Evolutionary conservation across 1,140 invertebrate genomes (phyloP).

Genomic region (Reticulitermes speratus): DNA sequence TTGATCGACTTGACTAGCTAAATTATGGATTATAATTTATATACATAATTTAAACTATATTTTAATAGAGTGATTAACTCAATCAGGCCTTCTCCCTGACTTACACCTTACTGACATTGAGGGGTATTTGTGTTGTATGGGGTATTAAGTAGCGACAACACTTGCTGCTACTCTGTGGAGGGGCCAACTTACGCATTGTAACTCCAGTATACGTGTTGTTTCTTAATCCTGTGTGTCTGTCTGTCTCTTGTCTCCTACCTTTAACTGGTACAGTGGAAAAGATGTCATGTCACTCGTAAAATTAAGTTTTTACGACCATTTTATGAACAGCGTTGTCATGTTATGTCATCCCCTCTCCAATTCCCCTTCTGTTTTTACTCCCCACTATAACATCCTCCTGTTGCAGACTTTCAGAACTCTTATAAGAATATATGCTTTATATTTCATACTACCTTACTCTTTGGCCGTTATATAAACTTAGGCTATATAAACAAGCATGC

Average conservation of each 20-base stretch:
- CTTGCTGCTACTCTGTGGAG: not conserved
- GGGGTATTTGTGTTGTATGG: too few species aligned
- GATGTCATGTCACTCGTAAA: slow-evolving; percentile 55
- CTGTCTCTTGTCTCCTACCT: slow-evolving; percentile 31
- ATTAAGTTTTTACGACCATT: slow-evolving; percentile 57
- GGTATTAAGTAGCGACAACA: not conserved
- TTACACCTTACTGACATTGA: too few species aligned
- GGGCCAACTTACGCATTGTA: not conserved
- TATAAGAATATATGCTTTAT: not conserved
- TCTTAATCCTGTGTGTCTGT: not conserved
- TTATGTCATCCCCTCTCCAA: slow-evolving; percentile 15
- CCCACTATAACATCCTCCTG: not conserved
- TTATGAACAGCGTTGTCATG: slow-evolving; percentile 45
- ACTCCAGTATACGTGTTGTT: not conserved
- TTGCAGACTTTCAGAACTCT: not conserved
- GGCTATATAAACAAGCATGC: not conserved
- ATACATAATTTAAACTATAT: too few species aligned
- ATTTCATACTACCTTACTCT: not conserved
- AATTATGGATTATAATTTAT: too few species aligned
- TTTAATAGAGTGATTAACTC: too few species aligned
- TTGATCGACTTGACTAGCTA: too few species aligned
- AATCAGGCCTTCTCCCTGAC: too few species aligned
- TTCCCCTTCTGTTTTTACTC: not conserved
- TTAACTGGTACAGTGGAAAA: slow-evolving; percentile 45
- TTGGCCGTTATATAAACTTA: not conserved